Conservation (phyloP, 2,113 vertebrate species). For the Sprattus sprattus region DNA sequence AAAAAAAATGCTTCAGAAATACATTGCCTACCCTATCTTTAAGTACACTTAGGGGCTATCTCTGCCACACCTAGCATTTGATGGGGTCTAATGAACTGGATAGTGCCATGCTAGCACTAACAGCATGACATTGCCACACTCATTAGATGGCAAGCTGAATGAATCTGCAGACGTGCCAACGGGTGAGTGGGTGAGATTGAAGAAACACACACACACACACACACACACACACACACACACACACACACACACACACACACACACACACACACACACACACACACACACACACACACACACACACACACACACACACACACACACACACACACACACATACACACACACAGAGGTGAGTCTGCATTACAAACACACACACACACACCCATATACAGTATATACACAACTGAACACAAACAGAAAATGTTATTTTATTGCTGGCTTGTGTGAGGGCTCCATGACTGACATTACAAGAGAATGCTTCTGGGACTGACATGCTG, state of each 20-base stretch:
- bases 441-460: constrained; percentile 57
- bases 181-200: neutral
- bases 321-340: neutral
- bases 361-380: neutral
- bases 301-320: constrained; percentile 8
- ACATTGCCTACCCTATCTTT: constrained; percentile 23
- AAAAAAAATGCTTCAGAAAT: too few species aligned
- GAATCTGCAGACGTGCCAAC: constrained; percentile 24
- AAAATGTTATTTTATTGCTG: constrained; percentile 45
- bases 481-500: constrained; percentile 54
- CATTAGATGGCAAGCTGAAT: constrained; percentile 67
- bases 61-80: constrained; percentile 49
- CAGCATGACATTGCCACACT: constrained; percentile 63
- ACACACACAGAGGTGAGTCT: constrained; percentile 29
- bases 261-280: constrained; percentile 7
- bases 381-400: too few species aligned
- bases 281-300: constrained; percentile 19
- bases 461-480: constrained; percentile 56
- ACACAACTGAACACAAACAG: neutral
- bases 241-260: neutral
- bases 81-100: constrained; percentile 56
- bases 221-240: neutral
- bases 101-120: constrained; percentile 53
- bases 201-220: neutral
- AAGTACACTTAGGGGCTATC: constrained; percentile 41